Evolutionary conservation across 2,797 vertebrate genomes (phyloP), one percentile per base, ranked within the genome.

Genomic region (Rhabdomys pumilio): DNA sequence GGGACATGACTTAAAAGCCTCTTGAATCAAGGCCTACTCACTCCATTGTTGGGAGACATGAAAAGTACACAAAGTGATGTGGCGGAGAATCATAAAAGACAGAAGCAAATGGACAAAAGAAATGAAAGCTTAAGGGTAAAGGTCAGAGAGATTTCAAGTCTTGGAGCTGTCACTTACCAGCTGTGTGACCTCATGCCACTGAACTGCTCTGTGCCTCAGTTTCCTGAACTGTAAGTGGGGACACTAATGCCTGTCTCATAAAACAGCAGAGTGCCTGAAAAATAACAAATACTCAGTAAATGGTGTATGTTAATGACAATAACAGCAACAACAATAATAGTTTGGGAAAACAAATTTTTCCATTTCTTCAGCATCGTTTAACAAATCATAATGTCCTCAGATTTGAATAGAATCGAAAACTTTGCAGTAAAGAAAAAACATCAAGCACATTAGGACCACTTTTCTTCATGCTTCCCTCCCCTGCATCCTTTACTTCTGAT

Each of bases 211-310:
- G 94, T 91, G 91, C 69, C 92, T 97, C 83, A 73, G 90, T 90
- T 94, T 96, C 91, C 93, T 92, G 91, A 84, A 93, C 76, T 96
- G 44, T 87, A 96, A 94, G 93, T 72, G 63, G 94, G 81, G 75
- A 88, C 82, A 91, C 61, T 75, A 96, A 80, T 77, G 77, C 79
- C 55, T 86, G 41, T 89, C 93, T 93, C 89, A 47, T 94, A 90
- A 93, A 94, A 90, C 76, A 90, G 89, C 72, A 96, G 92, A 95
- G 47, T 47, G 75, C 73, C 79, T 91, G 79, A 86, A 95, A 96
- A 96, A 95, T 92, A 95, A 89, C 65, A 87, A 80, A 91, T 50
- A 76, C 92, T 95, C 73, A 88, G 91, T 90, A 94, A 96, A 94
- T 85, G 96, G 86, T 59, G 55, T 89, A 41, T 82, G 80, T 79